These are phyloP conservation scores for Delphinapterus leucas DNA, from an alignment of 2,113 vertebrate species.

Conservation along the genomic window DNA sequence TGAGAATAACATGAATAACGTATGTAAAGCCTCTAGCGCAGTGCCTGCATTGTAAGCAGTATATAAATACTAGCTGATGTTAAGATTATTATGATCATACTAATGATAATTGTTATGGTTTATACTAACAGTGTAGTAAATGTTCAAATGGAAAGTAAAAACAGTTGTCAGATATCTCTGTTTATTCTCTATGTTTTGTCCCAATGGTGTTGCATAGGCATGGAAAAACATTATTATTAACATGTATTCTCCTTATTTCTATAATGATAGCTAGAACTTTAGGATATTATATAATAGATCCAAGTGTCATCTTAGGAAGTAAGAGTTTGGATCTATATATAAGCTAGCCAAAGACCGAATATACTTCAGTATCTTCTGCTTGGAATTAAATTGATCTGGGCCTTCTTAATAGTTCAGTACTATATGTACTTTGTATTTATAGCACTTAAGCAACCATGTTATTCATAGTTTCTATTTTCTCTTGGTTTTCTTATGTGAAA, in stretches of 20 bases:
- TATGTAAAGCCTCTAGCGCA: background rate
- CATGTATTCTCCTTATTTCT: background rate
- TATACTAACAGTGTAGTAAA: background rate
- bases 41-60: background rate
- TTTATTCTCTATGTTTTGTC: background rate
- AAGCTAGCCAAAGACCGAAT: background rate
- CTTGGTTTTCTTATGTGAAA: background rate
- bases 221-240: background rate
- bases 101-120: background rate
- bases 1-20: background rate
- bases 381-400: background rate
- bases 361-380: background rate
- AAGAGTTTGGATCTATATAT: background rate
- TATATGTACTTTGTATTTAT: background rate
- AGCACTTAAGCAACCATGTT: background rate
- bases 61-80: background rate
- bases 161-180: background rate
- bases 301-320: background rate
- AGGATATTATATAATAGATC: background rate
- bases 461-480: background rate
- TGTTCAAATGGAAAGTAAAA: background rate
- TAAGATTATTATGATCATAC: background rate
- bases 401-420: background rate
- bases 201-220: background rate
- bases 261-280: background rate